Evolutionary conservation across 2,113 vertebrate genomes (phyloP).

Genomic region (Manacus vitellinus): DNA sequence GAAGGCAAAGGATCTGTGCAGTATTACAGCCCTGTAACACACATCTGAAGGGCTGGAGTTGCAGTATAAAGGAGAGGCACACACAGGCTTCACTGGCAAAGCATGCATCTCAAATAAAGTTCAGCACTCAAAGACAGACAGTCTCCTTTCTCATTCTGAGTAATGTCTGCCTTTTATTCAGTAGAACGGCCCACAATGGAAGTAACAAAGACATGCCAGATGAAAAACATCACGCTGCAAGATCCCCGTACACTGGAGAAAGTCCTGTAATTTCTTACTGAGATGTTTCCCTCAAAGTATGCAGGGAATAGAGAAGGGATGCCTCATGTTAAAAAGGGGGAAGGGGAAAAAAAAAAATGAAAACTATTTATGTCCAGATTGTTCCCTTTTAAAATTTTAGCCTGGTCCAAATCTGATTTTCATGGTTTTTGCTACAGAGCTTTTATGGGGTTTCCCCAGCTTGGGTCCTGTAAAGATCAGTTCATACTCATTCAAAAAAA

Average conservation of each 20-base stretch:
- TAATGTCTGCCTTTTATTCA: slow-evolving; percentile 87
- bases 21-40: slow-evolving; percentile 6
- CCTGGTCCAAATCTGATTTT: slow-evolving; percentile 43
- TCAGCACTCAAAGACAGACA: slow-evolving; percentile 80
- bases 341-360: background rate
- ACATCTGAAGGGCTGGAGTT: slow-evolving; percentile 33
- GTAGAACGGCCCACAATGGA: slow-evolving; percentile 72
- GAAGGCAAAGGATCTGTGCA: slow-evolving; percentile 6
- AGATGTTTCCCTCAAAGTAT: slow-evolving; percentile 48
- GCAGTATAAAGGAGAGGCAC: slow-evolving; percentile 25
- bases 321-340: background rate
- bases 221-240: slow-evolving; percentile 82
- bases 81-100: slow-evolving; percentile 65
- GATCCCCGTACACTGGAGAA: slow-evolving; percentile 62
- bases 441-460: slow-evolving; percentile 34
- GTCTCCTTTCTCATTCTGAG: slow-evolving; percentile 81
- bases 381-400: slow-evolving; percentile 9
- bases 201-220: slow-evolving; percentile 80
- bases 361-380: slow-evolving; percentile 12
- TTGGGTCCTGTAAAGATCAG: slow-evolving; percentile 36
- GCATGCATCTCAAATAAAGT: slow-evolving; percentile 75
- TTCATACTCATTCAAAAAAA: slow-evolving; percentile 3
- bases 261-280: slow-evolving; percentile 50
- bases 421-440: slow-evolving; percentile 21
- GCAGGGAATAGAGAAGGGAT: background rate